A percentile compares a stretch with the other conserved stretches of the same genome.
These are phyloP conservation scores for Smittia aterrima DNA, from an alignment of 2,888 invertebrate genomes.

Conservation along the genomic window DNA sequence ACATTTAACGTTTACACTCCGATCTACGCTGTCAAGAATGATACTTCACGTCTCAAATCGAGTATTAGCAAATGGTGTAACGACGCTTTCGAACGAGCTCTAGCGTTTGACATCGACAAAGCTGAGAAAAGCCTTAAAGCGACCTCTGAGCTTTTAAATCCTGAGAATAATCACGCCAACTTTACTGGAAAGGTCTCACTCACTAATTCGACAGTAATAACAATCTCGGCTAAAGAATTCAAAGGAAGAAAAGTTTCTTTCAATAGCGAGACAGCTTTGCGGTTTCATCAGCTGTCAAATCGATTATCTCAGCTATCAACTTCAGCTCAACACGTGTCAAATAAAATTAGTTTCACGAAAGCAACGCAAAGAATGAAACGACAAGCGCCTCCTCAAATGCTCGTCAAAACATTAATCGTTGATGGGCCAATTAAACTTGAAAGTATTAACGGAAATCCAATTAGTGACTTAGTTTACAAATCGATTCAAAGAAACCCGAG, in stretches of 20 bases:
- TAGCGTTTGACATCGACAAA: slow-evolving; percentile 17
- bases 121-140: slow-evolving; percentile 21
- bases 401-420: slow-evolving; percentile 42
- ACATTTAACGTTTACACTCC: slow-evolving; percentile 52
- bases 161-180: background rate
- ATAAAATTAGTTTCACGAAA: slow-evolving; percentile 25
- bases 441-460: slow-evolving; percentile 48
- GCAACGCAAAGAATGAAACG: background rate
- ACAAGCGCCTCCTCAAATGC: background rate
- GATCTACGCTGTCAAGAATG: slow-evolving; percentile 50
- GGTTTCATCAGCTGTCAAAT: background rate
- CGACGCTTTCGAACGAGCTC: slow-evolving; percentile 44
- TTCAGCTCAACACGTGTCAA: background rate
- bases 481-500: slow-evolving; percentile 45
- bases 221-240: slow-evolving; percentile 17
- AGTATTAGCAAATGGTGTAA: slow-evolving; percentile 51
- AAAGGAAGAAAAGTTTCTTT: background rate
- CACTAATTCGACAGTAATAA: slow-evolving; percentile 22
- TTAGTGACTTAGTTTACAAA: slow-evolving; percentile 46
- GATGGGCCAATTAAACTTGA: slow-evolving; percentile 46
- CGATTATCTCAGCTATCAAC: background rate
- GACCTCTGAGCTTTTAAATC: background rate
- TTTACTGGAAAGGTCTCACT: slow-evolving; percentile 9
- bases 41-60: slow-evolving; percentile 48
- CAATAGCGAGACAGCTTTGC: background rate